Percentiles rank a stretch among this genome's conserved stretches.
Evolutionary conservation across 2,888 invertebrate species (phyloP).

Genomic region (Physocephala rufipes): DNA sequence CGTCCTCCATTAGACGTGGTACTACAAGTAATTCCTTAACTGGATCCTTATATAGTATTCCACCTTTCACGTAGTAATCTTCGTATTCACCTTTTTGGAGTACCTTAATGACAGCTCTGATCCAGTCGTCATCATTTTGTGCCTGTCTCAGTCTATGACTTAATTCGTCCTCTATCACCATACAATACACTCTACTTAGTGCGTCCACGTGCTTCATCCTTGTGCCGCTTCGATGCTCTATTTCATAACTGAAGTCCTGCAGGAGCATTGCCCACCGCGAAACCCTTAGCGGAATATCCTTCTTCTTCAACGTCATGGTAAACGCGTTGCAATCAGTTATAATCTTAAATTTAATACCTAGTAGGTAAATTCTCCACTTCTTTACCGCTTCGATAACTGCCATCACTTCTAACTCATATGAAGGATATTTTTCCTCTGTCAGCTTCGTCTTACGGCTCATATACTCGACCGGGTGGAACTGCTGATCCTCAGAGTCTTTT

Average conservation of each 20-base stretch:
- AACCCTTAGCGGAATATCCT: conserved; percentile 39
- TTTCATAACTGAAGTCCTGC: conserved; percentile 39
- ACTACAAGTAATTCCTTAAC: conserved; percentile 50
- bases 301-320: conserved; percentile 38
- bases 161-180: conserved; percentile 33
- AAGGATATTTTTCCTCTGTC: conserved; percentile 46
- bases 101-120: conserved; percentile 36
- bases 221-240: conserved; percentile 37
- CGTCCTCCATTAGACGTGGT: conserved; percentile 53
- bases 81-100: conserved; percentile 36
- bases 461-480: conserved; percentile 54
- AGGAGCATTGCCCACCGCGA: conserved; percentile 41
- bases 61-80: conserved; percentile 40
- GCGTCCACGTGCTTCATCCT: conserved; percentile 43
- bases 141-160: conserved; percentile 36
- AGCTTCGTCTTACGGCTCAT: conserved; percentile 53
- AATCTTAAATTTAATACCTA: conserved; percentile 41
- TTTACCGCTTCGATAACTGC: conserved; percentile 49
- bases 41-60: conserved; percentile 37
- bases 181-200: conserved; percentile 37
- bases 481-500: conserved; percentile 38
- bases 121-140: conserved; percentile 31
- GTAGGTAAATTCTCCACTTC: conserved; percentile 45
- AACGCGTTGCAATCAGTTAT: conserved; percentile 36
- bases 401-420: conserved; percentile 51